These are phyloP conservation scores for Hypena proboscidalis DNA, from an alignment of 2,888 invertebrate genomes.

Conservation along the genomic window DNA sequence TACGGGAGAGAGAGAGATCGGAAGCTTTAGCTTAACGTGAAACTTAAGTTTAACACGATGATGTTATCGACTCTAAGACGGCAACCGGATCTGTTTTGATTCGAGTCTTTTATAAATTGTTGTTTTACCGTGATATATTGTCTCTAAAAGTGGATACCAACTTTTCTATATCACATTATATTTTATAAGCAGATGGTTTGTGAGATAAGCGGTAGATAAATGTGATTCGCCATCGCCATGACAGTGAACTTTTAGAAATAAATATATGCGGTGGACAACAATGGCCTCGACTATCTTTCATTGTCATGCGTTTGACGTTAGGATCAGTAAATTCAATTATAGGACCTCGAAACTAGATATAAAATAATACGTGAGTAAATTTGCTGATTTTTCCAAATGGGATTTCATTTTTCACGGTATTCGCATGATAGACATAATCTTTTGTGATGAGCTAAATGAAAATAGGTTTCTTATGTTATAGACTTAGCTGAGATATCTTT, in stretches of 20 bases:
- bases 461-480: no score
- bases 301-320: conserved; percentile 38
- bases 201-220: conserved; percentile 43
- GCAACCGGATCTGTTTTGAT: conserved; percentile 54
- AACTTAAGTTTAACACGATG: no score
- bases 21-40: no score
- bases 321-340: conserved; percentile 45
- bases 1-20: no score
- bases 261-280: conserved; percentile 39
- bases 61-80: no score
- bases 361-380: conserved; percentile 1
- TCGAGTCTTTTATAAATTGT: conserved; percentile 61
- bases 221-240: conserved; percentile 43
- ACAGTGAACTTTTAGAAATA: conserved; percentile 33
- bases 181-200: conserved; percentile 48
- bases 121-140: conserved; percentile 56
- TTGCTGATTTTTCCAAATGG: not conserved
- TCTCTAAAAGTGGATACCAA: conserved; percentile 46
- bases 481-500: no score
- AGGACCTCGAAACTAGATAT: conserved; percentile 15
- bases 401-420: conserved; percentile 4
- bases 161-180: conserved; percentile 50
- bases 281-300: conserved; percentile 39
- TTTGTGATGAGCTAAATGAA: no score
- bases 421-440: no score